Evolutionary conservation across 2,888 invertebrate species (phyloP).

Genomic region (Blastobasis lacticolella): DNA sequence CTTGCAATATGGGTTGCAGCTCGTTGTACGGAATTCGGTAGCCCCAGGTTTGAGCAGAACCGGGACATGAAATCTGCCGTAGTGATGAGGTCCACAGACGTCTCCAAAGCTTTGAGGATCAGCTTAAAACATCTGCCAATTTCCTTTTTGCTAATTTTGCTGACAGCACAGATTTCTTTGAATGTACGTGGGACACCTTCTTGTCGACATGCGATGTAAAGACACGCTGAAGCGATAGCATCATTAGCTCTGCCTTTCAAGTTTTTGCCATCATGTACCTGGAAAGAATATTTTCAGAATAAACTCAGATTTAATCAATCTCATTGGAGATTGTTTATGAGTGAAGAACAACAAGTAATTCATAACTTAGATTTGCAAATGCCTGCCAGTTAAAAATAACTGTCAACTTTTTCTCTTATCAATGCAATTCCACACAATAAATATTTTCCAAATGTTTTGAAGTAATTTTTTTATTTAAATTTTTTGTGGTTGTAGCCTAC

Average conservation of each 20-base stretch:
- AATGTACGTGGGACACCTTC: slow-evolving; percentile 99
- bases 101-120: slow-evolving; percentile 95
- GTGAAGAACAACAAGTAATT: too few relatives aligned
- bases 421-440: too few relatives aligned
- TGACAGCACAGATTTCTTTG: slow-evolving; percentile 99
- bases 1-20: slow-evolving; percentile 98
- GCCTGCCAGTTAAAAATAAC: too few relatives aligned
- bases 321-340: too few relatives aligned
- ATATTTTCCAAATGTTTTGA: too few relatives aligned
- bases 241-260: slow-evolving; percentile 97
- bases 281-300: slow-evolving; percentile 7
- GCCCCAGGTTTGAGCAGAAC: slow-evolving; percentile 95
- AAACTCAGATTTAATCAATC: too few relatives aligned
- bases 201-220: slow-evolving; percentile 98
- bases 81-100: slow-evolving; percentile 97
- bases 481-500: too few relatives aligned
- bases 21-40: slow-evolving; percentile 90
- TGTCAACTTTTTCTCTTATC: too few relatives aligned
- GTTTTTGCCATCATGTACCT: slow-evolving; percentile 95
- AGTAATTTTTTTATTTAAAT: too few relatives aligned
- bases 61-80: slow-evolving; percentile 99
- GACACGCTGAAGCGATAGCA: slow-evolving; percentile 98
- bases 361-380: too few relatives aligned
- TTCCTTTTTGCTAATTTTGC: slow-evolving; percentile 99
- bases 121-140: slow-evolving; percentile 98